Base-by-base conservation (phyloP, 2,888 invertebrate species). In the Vanessa cardui region DNA sequence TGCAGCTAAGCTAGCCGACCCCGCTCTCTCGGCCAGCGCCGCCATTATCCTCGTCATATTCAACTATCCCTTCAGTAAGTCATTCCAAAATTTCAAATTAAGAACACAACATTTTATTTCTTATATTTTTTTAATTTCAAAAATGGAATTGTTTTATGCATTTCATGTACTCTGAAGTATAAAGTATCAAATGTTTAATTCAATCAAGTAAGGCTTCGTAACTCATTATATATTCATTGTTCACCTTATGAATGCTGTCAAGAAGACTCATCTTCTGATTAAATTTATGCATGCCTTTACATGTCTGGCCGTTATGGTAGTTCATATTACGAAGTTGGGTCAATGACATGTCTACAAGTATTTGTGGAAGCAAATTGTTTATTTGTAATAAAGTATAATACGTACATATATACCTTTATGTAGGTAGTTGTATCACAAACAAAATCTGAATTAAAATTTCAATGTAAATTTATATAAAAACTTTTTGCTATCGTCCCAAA, bases 31-130 rank as follows among this genome's bases (percentile, higher is more conserved):
- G 0, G 95, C 98, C 52, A 86, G 96, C 68, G 96, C 97, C 0
- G 96, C 97, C 54, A 84, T 95, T 4, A 85, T 95, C 1, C 92
- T 97, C 49, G 94, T 97, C 73, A 86, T 94, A 16, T 92, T 97
- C 58, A 97, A 97, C 80, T 97, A 95, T 86, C 96, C 97, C 0
- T 97, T 97, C 86, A 95, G 97, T 92, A 81, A 86, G 92, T 77
- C 1, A 9, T 50, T 5, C 20, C 49, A 20, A 7, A 9, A 20
- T 20, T 8, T 20, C 2, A 49, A 49, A 20, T 20, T 20, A 18
- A 18, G 12, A 20, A 9, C 9, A 49, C 18, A 49, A 8, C 9
- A 18, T 49, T 49, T 18, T 18, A 8, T 18, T 18, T 18, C 18
- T 2, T 18, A 18, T 18, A 1, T 39, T 3, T 4, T 39, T 39